Conservation (phyloP, 2,113 vertebrate genomes). For the Marmota flaviventris region DNA sequence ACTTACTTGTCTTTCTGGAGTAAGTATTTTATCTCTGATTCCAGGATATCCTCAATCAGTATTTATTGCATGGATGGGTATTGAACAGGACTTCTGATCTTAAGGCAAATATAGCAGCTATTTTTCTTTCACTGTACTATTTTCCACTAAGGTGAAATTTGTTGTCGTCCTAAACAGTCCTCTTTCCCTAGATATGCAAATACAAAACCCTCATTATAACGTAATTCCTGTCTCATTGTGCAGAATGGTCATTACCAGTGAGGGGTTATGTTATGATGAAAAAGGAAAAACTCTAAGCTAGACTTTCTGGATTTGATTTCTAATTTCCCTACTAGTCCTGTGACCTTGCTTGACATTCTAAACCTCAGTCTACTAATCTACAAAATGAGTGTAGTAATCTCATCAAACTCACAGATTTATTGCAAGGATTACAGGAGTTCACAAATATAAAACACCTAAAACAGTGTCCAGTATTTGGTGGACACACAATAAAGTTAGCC, state of each 20-base stretch:
- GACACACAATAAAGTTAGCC: neutral
- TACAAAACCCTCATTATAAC: neutral
- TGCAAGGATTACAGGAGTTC: neutral
- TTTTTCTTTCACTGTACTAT: conserved; percentile 61
- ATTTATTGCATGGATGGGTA: conserved; percentile 52
- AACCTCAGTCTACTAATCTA: neutral
- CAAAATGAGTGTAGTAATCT: neutral
- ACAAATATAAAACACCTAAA: neutral
- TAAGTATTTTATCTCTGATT: conserved; percentile 48
- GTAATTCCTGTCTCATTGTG: neutral
- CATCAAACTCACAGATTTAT: neutral
- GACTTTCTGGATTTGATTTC: neutral
- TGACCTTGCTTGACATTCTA: neutral
- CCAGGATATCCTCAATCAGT: conserved; percentile 57
- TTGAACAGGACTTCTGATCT: conserved; percentile 3
- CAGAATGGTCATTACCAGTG: neutral
- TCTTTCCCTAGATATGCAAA: neutral
- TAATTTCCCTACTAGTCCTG: neutral
- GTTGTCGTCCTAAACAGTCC: neutral
- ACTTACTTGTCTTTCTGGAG: conserved; percentile 34
- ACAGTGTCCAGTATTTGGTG: neutral
- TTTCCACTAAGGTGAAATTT: conserved; percentile 4
- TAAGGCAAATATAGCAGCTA: conserved; percentile 36
- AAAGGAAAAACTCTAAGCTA: neutral
- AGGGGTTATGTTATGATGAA: too few species aligned